These are phyloP conservation scores for Venusia cambrica DNA, from an alignment of 2,888 invertebrate genomes.

Conservation along the genomic window DNA sequence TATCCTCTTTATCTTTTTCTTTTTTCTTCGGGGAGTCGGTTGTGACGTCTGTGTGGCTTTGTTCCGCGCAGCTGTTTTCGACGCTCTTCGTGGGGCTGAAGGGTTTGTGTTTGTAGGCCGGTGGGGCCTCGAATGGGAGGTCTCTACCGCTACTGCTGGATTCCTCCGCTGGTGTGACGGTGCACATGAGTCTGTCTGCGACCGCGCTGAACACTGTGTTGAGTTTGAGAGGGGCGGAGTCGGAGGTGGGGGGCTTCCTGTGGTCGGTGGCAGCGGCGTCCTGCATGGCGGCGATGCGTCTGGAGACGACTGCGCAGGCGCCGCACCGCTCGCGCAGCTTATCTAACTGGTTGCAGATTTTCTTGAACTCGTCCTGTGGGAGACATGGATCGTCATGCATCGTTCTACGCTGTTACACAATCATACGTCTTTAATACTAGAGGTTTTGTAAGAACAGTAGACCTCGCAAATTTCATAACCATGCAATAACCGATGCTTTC, in stretches of 20 bases:
- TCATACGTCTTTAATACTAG: too few species aligned
- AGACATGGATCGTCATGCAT: too few species aligned
- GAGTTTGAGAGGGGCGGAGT: slow-evolving; percentile 70
- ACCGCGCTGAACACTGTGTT: slow-evolving; percentile 78
- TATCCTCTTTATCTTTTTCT: slow-evolving; percentile 57
- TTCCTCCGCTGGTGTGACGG: slow-evolving; percentile 73
- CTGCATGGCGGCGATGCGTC: slow-evolving; percentile 90
- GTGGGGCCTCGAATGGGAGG: slow-evolving; percentile 69
- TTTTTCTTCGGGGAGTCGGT: slow-evolving; percentile 67
- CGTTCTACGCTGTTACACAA: too few species aligned
- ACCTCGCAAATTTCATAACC: too few species aligned
- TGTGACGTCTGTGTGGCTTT: slow-evolving; percentile 66
- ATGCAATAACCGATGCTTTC: too few species aligned
- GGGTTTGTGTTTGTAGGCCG: slow-evolving; percentile 67
- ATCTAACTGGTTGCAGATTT: slow-evolving; percentile 90
- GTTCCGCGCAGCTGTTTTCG: slow-evolving; percentile 63
- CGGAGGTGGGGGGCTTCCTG: slow-evolving; percentile 69
- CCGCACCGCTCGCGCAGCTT: slow-evolving; percentile 89
- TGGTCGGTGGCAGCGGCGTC: slow-evolving; percentile 85
- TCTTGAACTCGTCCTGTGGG: slow-evolving; percentile 88
- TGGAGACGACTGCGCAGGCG: slow-evolving; percentile 86
- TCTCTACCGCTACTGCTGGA: slow-evolving; percentile 75
- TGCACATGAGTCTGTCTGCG: slow-evolving; percentile 75
- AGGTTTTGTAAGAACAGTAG: too few species aligned
- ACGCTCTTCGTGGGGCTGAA: slow-evolving; percentile 74